Evolutionary conservation across 1,140 invertebrate genomes (phyloP), one percentile per base, ranked within the genome.

Genomic region (Cydia amplana): DNA sequence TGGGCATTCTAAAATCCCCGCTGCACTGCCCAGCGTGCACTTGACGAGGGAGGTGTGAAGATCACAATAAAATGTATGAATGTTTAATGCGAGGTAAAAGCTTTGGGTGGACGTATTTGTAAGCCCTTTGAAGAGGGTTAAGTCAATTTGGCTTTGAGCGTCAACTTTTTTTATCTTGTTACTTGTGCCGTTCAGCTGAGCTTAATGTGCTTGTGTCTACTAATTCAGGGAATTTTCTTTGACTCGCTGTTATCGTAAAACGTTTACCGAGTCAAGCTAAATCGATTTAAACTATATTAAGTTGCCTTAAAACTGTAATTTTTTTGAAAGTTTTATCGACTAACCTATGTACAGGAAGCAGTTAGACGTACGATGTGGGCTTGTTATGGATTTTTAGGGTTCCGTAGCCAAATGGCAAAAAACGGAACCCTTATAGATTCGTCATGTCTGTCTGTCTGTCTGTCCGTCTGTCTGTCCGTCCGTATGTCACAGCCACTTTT

Each of bases 121-220:
- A 87, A 88, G 85, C 85, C 81, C 77, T 85, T 85, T 88, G 88
- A 90, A 83, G 83, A 90, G 87, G 88, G 88, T 89, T 89, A 86
- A 89, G 84, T 85, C 86, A 82, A 83, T 83, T 82, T 84, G 81
- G 85, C 83, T 89, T 86, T 87, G 80, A 75, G 78, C 85, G 84
- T 89, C 87, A 89, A 85, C 80, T 88, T 90, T 91, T 86, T 89
- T 82, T 75, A 65, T 75, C 65, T 75, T 65, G 65, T 70, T 60
- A 46, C 75, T 65, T 75, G 51, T 63, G 49, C 51, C 28, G 73
- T 60, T 49, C 49, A 51, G 79, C 74, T 78, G 75, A 63, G 79
- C 83, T 81, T 83, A 80, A 23, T 79, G 73, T 78, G 63, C 28
- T 79, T 73, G 74, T 77, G 74, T 60, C 20, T 55, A 14, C 51